Evolutionary conservation across 2,113 vertebrate genomes (phyloP).

Genomic region (Ctenodactylus gundi): DNA sequence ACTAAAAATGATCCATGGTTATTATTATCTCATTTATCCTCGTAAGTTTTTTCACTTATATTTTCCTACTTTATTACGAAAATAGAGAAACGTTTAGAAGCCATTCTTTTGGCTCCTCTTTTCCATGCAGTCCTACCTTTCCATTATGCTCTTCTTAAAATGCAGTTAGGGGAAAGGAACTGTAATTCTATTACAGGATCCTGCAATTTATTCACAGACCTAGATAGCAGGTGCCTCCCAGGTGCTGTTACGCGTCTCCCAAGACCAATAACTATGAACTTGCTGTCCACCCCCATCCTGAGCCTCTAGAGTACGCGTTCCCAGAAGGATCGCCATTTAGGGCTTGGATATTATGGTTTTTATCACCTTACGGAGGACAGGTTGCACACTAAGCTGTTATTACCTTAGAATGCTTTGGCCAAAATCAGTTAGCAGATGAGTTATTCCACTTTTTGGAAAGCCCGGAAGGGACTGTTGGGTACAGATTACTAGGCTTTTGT

Average conservation of each 20-base stretch:
- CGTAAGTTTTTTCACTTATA: constrained; percentile 45
- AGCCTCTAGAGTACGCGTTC: background rate
- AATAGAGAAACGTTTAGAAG: constrained; percentile 59
- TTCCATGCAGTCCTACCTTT: background rate
- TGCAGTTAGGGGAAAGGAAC: background rate
- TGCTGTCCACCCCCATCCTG: background rate
- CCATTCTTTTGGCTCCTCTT: background rate
- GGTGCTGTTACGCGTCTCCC: background rate
- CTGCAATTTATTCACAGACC: background rate
- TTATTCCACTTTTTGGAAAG: background rate
- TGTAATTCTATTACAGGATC: background rate
- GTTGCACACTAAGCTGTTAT: background rate
- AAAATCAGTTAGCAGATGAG: background rate
- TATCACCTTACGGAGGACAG: background rate
- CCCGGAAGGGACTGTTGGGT: background rate
- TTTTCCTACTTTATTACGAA: constrained; percentile 62
- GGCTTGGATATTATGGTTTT: background rate
- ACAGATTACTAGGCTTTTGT: background rate
- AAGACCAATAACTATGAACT: background rate
- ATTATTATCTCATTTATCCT: constrained; percentile 70
- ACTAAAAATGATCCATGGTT: constrained; percentile 69
- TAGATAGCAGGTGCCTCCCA: background rate
- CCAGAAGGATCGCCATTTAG: background rate
- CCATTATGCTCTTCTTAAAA: background rate
- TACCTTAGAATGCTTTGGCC: background rate